phyloP scores from a whole-genome alignment of 2,888 invertebrate genomes.

The Buathra laborator region DNA sequence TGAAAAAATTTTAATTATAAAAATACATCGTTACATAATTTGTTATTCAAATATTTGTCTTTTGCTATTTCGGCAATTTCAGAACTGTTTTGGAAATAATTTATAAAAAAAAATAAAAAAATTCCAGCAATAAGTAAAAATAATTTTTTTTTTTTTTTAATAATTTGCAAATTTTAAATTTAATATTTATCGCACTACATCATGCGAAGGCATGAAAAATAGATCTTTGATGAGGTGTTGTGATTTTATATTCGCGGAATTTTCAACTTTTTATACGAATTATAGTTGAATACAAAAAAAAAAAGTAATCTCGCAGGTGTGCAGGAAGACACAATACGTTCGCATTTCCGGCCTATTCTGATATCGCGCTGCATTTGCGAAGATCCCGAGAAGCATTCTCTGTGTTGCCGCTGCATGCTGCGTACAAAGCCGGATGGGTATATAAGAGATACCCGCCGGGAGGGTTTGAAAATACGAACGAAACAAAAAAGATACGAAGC shows the following conservation, averaged over 20 bases:
- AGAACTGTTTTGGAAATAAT: too few species aligned
- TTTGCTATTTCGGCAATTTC: too few species aligned
- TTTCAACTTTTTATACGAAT: conserved; percentile 21
- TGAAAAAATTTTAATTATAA: too few species aligned
- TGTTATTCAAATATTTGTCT: too few species aligned
- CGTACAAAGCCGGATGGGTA: conserved; percentile 60
- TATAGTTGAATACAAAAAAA: conserved; percentile 11
- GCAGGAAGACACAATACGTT: conserved; percentile 41
- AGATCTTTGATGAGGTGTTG: not conserved
- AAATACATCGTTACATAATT: too few species aligned
- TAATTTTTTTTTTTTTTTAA: too few species aligned
- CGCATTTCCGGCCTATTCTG: conserved; percentile 50
- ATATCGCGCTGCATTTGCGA: conserved; percentile 39
- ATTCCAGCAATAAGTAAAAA: too few species aligned
- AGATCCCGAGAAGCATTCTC: conserved; percentile 18
- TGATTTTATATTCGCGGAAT: not conserved
- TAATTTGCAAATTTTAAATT: too few species aligned
- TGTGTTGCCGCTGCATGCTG: not conserved
- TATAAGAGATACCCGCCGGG: conserved; percentile 40
- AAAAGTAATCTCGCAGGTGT: conserved; percentile 3
- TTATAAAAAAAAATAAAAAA: too few species aligned
- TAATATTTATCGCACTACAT: not conserved
- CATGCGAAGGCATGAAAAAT: not conserved
- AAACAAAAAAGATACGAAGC: conserved; percentile 39
- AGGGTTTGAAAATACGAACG: conserved; percentile 21